Conservation (phyloP, 2,797 vertebrate species). For the Lemur catta region DNA sequence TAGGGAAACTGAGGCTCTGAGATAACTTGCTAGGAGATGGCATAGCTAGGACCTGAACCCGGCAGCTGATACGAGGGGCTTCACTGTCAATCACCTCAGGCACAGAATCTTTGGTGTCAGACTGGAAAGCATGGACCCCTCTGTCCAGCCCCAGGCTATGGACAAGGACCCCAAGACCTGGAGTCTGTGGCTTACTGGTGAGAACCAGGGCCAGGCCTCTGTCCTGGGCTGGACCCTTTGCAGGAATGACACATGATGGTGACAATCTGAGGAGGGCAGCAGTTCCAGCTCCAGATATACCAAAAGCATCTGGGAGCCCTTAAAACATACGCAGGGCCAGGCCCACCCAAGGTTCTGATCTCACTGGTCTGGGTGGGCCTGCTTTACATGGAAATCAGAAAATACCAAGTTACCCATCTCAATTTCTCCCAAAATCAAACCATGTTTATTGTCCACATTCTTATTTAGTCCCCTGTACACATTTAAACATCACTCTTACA, state of each 20-base stretch:
- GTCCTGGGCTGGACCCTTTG: not conserved
- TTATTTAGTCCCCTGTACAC: not conserved
- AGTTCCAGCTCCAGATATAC: not conserved
- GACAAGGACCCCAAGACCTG: not conserved
- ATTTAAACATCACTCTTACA: not conserved
- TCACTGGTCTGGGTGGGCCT: not conserved
- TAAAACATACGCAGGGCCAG: not conserved
- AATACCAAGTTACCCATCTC: not conserved
- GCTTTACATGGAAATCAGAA: not conserved
- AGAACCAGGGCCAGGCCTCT: not conserved
- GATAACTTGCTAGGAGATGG: not conserved
- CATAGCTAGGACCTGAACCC: not conserved
- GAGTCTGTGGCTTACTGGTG: not conserved
- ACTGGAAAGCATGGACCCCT: not conserved
- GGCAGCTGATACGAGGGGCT: not conserved
- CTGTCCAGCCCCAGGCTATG: not conserved
- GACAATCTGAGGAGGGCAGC: not conserved
- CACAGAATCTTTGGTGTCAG: not conserved
- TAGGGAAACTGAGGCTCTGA: not conserved
- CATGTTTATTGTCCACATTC: not conserved
- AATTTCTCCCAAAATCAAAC: not conserved
- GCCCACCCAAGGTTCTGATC: not conserved
- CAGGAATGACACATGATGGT: not conserved
- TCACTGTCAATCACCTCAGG: not conserved
- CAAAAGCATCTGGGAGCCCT: not conserved